phyloP scores from a whole-genome alignment of 2,888 invertebrate species.

The Agriopis leucophaearia region DNA sequence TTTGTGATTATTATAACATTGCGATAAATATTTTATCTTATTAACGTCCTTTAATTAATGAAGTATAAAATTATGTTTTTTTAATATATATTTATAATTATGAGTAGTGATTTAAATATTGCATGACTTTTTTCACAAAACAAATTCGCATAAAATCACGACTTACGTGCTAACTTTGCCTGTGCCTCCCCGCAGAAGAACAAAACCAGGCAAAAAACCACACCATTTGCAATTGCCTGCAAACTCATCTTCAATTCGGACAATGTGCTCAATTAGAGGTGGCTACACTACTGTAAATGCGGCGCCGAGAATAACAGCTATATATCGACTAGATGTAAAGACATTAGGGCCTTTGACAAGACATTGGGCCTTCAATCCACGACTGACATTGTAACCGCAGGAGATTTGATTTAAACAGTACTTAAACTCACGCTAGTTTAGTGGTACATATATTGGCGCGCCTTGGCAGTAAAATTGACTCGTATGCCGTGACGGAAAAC shows the following conservation, averaged over 20 bases:
- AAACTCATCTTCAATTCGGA: slow-evolving; percentile 60
- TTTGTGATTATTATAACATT: too few relatives aligned
- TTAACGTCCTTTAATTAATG: too few relatives aligned
- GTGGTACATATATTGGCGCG: too few relatives aligned
- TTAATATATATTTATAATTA: too few relatives aligned
- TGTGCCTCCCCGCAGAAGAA: slow-evolving; percentile 56
- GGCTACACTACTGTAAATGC: slow-evolving; percentile 58
- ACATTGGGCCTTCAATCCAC: slow-evolving; percentile 57
- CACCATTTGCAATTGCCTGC: slow-evolving; percentile 50
- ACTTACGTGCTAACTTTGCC: slow-evolving; percentile 74
- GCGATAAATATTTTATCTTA: too few relatives aligned
- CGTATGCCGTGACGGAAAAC: too few relatives aligned
- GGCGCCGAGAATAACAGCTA: slow-evolving; percentile 61
- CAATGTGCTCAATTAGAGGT: slow-evolving; percentile 60
- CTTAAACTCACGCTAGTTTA: not conserved
- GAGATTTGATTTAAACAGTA: slow-evolving; percentile 8
- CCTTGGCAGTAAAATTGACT: too few relatives aligned
- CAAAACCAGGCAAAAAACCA: slow-evolving; percentile 53
- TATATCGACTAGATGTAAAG: slow-evolving; percentile 72
- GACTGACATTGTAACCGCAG: slow-evolving; percentile 50
- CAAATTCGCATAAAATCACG: slow-evolving; percentile 14
- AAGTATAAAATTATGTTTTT: too few relatives aligned
- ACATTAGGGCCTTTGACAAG: slow-evolving; percentile 47
- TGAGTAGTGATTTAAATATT: too few relatives aligned
- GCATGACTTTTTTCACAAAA: too few relatives aligned